Evolutionary conservation across 2,113 vertebrate genomes (phyloP).

Genomic region (Erythrocercus mccallii): DNA sequence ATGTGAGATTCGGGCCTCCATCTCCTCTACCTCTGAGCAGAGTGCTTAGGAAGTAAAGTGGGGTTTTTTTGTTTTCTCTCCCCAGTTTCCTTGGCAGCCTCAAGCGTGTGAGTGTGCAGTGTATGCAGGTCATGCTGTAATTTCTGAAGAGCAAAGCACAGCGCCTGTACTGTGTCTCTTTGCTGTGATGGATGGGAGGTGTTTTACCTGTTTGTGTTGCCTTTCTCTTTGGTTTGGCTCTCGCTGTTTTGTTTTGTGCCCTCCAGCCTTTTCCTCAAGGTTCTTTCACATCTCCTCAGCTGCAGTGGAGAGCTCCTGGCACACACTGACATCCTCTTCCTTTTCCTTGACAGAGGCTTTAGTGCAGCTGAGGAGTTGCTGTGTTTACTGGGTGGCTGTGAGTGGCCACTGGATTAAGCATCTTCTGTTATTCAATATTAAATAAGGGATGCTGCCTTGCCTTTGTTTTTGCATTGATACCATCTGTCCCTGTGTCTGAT

Average conservation of each 20-base stretch:
- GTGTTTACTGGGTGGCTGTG: not conserved
- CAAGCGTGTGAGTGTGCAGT: not conserved
- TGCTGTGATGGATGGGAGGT: not conserved
- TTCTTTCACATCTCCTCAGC: not conserved
- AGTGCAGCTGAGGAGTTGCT: not conserved
- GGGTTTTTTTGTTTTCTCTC: not conserved
- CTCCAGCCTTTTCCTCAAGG: not conserved
- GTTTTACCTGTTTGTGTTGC: not conserved
- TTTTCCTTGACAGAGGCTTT: not conserved
- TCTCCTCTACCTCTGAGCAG: not conserved
- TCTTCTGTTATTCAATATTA: not conserved
- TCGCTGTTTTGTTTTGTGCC: not conserved
- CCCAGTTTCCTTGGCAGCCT: not conserved
- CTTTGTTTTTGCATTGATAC: not conserved
- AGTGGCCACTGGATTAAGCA: not conserved
- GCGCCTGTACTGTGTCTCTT: not conserved
- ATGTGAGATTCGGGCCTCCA: not conserved
- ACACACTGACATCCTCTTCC: accelerated
- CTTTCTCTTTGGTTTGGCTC: not conserved
- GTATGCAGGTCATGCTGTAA: not conserved
- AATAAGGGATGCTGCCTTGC: not conserved
- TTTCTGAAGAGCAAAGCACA: not conserved
- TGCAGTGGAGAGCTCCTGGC: not conserved
- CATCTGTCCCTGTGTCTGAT: not conserved
- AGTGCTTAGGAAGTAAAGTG: not conserved